Evolutionary conservation across 2,797 vertebrate genomes (phyloP).

Genomic region (Eidolon dupreanum): DNA sequence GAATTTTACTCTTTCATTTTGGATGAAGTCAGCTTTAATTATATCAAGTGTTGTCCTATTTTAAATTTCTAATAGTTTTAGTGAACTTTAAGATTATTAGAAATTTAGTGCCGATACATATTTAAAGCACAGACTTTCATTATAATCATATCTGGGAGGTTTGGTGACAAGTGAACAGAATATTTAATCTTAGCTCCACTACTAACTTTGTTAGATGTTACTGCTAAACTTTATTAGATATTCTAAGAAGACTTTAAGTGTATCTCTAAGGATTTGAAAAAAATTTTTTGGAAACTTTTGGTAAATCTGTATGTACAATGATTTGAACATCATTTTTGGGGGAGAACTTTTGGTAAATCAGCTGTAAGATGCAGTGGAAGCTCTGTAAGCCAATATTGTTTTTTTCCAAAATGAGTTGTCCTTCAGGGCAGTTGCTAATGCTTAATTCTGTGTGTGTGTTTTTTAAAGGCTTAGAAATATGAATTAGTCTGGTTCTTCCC

Average conservation of each 20-base stretch:
- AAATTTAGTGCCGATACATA: neutral
- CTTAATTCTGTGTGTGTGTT: neutral
- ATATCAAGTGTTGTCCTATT: neutral
- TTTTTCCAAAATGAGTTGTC: neutral
- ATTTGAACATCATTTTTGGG: neutral
- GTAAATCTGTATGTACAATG: neutral
- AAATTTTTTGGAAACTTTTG: neutral
- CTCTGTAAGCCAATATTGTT: neutral
- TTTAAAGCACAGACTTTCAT: neutral
- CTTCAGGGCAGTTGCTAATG: neutral
- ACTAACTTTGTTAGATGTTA: neutral
- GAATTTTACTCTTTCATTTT: neutral
- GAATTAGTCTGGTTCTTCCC: neutral
- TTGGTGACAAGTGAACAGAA: neutral
- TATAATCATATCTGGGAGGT: neutral
- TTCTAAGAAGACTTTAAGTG: neutral
- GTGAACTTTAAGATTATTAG: conserved; percentile 23
- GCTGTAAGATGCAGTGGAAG: neutral
- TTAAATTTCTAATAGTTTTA: conserved; percentile 15
- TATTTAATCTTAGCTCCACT: neutral
- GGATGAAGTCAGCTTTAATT: conserved; percentile 30
- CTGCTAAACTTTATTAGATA: neutral
- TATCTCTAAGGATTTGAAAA: neutral
- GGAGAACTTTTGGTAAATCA: conserved; percentile 6
- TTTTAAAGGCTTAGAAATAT: conserved; percentile 9